Conservation (phyloP, 2,888 invertebrate genomes). For the Diaprepes abbreviatus region DNA sequence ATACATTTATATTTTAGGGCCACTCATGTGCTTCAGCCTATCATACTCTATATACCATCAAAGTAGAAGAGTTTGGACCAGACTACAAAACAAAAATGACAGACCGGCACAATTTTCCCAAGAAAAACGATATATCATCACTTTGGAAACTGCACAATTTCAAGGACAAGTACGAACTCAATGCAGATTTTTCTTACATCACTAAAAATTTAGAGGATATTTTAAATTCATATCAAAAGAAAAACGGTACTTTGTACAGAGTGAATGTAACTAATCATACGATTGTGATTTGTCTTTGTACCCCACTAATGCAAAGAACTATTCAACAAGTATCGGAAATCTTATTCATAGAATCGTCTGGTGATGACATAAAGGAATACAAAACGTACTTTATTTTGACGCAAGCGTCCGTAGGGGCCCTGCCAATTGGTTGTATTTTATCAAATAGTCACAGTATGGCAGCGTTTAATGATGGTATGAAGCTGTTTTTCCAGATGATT, state of each 20-base stretch:
- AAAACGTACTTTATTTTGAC: conserved; percentile 51
- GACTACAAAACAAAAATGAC: conserved; percentile 32
- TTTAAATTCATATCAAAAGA: conserved; percentile 27
- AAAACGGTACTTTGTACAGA: conserved; percentile 55
- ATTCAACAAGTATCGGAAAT: conserved; percentile 45
- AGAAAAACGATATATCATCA: conserved; percentile 44
- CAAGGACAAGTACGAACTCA: conserved; percentile 35
- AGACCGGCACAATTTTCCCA: conserved; percentile 46
- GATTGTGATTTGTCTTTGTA: conserved; percentile 42
- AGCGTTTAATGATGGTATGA: conserved; percentile 36
- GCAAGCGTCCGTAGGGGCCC: conserved; percentile 45
- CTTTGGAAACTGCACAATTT: conserved; percentile 41
- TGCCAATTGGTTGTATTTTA: conserved; percentile 50
- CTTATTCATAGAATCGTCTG: conserved; percentile 47
- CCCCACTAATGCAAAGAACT: conserved; percentile 49
- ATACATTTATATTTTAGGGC: conserved; percentile 17
- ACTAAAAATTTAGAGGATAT: conserved; percentile 43
- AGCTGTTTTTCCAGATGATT: conserved; percentile 33
- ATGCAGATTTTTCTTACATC: conserved; percentile 15
- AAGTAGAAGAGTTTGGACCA: conserved; percentile 36
- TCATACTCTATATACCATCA: conserved; percentile 31
- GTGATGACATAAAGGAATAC: conserved; percentile 46
- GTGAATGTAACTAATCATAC: conserved; percentile 53
- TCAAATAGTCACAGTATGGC: conserved; percentile 44
- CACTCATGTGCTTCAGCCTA: conserved; percentile 37